Base-by-base conservation (phyloP, 2,888 invertebrate species). In the Eupithecia vulgata region DNA sequence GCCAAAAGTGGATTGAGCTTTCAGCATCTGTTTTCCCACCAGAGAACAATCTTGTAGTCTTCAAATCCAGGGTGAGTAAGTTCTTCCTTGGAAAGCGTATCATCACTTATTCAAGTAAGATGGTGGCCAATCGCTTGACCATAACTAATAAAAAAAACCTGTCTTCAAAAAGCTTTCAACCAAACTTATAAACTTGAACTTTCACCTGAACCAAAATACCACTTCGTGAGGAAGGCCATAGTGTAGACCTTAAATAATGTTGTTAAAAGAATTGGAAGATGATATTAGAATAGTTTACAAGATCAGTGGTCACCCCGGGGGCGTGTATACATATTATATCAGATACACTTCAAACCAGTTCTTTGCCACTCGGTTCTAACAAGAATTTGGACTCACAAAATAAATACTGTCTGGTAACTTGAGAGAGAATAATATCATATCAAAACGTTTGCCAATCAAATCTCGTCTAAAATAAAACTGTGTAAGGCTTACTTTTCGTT, bases 311-410 rank as follows among this genome's bases (percentile, higher is more conserved):
- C 88, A 89, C 87, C 86, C 89, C 84, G 87, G 85, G 88, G 90
- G 92, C 91, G 92, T 92, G 82, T 57, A 57, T 21, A 25, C 57
- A 25, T 57, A 57, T 57, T 25, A 57, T 57, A 89, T 87, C 87
- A 90, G 88, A 88, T 89, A 91, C 90, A 88, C 88, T 89, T 85
- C 80, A 88, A 94, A 93, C 93, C 93, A 84, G 92, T 93, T 93
- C 87, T 89, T 87, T 21, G 21, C 48, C 48, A 21, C 48, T 21
- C 84, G 89, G 86, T 90, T 92, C 93, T 93, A 93, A 93, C 93
- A 92, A 93, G 92, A 93, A 93, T 93, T 93, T 90, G 84, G 91
- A 88, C 90, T 90, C 90, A 87, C 92, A 89, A 92, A 92, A 93
- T 93, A 92, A 93, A 93, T 92, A 93, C 90, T 91, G 90, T 91